Conservation (phyloP, 23 tunicate genomes). For the Halocynthia aurantium region DNA sequence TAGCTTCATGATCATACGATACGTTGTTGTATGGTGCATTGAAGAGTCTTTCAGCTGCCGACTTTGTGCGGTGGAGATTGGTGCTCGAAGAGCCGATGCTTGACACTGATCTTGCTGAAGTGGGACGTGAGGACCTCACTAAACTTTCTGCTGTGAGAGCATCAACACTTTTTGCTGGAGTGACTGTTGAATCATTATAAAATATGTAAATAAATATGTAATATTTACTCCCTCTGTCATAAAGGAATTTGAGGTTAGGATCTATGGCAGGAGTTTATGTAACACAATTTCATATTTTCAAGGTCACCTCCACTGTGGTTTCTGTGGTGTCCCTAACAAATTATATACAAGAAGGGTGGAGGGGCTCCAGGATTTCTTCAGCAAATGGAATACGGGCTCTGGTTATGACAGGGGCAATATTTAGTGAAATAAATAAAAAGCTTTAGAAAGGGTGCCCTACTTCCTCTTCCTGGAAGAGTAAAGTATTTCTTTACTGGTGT, state of each 20-base stretch:
- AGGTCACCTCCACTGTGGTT: background rate
- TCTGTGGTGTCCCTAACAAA: too few species aligned
- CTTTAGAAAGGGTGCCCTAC: background rate
- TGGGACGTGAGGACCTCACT: conserved; percentile 44
- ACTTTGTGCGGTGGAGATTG: conserved; percentile 66
- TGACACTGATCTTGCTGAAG: conserved; percentile 29
- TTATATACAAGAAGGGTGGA: background rate
- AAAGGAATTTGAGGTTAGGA: too few species aligned
- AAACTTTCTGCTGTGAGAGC: conserved; percentile 70
- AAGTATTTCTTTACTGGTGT: conserved; percentile 40
- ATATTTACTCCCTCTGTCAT: too few species aligned
- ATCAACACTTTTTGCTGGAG: conserved; percentile 65
- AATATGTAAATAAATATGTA: too few species aligned
- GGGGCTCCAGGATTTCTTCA: background rate
- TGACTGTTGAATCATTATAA: conserved; percentile 19
- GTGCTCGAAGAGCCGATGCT: conserved; percentile 17
- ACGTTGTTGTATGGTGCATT: conserved; percentile 40
- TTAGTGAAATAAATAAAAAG: background rate
- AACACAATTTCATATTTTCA: background rate
- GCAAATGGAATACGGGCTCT: background rate
- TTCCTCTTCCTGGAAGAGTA: conserved; percentile 72
- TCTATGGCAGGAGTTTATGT: too few species aligned
- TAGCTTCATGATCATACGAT: conserved; percentile 39
- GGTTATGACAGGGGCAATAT: background rate
- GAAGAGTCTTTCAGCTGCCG: conserved; percentile 81